phyloP scores from a whole-genome alignment of 1,140 invertebrate genomes.

The Nasonia giraulti region DNA sequence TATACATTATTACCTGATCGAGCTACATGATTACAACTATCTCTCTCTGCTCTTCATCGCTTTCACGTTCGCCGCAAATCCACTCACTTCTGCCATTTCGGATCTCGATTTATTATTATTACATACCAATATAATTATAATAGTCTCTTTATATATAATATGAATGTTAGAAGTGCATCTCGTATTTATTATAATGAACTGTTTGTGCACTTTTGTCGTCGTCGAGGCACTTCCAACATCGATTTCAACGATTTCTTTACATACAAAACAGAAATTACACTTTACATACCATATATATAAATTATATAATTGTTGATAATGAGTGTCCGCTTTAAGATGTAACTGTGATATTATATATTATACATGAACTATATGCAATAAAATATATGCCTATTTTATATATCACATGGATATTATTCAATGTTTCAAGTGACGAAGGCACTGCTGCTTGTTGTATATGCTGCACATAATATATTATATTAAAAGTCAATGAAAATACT shows the following conservation, averaged over 20 bases:
- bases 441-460: conserved; percentile 56
- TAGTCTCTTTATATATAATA: background rate
- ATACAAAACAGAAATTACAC: background rate
- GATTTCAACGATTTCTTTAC: background rate
- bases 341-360: conserved; percentile 12
- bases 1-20: background rate
- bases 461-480: conserved; percentile 43
- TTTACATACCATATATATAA: conserved; percentile 26
- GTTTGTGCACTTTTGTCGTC: background rate
- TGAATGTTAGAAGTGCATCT: background rate
- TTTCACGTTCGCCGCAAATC: background rate
- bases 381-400: background rate
- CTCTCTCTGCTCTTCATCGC: background rate
- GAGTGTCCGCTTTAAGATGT: conserved; percentile 28
- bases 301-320: conserved; percentile 16
- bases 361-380: background rate
- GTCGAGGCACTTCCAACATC: background rate
- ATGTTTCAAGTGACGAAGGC: conserved; percentile 36
- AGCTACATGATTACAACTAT: background rate
- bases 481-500: background rate
- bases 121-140: background rate
- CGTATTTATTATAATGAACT: background rate
- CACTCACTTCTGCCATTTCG: background rate
- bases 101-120: background rate
- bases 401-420: background rate